phyloP scores from a whole-genome alignment of 2,888 invertebrate genomes.

The Oithona nana region DNA sequence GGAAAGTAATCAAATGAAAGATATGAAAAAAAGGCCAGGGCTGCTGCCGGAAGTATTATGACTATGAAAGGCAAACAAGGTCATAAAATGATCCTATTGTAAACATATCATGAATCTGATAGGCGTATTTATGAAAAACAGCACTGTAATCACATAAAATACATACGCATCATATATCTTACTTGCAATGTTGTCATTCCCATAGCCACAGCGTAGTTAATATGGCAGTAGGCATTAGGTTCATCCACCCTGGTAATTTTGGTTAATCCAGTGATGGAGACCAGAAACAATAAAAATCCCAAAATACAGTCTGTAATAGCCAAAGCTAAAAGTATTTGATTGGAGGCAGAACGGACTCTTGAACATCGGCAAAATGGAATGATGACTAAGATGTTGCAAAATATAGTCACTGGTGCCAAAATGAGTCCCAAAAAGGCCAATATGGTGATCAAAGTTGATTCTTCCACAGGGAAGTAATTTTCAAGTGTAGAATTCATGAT shows the following conservation, averaged over 20 bases:
- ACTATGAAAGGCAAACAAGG: too few relatives aligned
- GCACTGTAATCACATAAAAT: too few relatives aligned
- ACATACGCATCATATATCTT: too few relatives aligned
- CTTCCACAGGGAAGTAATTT: too few relatives aligned
- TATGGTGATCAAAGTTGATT: background rate
- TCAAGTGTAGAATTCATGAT: too few relatives aligned
- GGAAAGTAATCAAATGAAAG: too few relatives aligned
- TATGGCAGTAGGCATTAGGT: background rate
- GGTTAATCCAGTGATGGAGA: background rate
- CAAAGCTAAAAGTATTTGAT: constrained; percentile 3
- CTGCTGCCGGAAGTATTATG: too few relatives aligned
- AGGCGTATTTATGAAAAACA: too few relatives aligned
- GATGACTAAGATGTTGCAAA: constrained; percentile 9
- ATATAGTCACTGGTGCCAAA: background rate
- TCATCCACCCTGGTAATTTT: background rate
- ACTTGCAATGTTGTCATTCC: background rate
- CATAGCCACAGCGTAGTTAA: background rate
- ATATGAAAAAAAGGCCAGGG: too few relatives aligned
- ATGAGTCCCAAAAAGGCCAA: background rate
- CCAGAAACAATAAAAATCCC: background rate
- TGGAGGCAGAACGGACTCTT: background rate
- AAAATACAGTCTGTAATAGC: background rate
- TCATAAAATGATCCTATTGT: too few relatives aligned
- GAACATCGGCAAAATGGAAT: constrained; percentile 5
- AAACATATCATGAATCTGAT: too few relatives aligned